These are phyloP conservation scores for Myiagra hebetior DNA, from an alignment of 2,113 vertebrate species.

Conservation along the genomic window DNA sequence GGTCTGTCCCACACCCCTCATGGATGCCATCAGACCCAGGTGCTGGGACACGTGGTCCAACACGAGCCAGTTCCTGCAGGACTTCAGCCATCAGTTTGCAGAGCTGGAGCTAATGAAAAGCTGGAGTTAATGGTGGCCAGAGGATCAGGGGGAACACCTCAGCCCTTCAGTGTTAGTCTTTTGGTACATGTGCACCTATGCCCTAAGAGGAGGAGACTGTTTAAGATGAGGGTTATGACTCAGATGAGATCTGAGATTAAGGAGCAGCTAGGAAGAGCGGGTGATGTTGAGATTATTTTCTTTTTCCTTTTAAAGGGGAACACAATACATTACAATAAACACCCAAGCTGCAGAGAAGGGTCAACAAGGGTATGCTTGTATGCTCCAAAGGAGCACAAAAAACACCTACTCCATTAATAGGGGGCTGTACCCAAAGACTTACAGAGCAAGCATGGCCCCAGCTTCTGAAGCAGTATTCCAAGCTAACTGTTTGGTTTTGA, in stretches of 20 bases:
- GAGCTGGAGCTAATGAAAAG: background rate
- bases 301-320: background rate
- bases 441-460: background rate
- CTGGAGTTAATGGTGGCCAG: background rate
- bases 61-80: background rate
- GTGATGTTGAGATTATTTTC: background rate
- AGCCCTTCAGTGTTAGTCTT: background rate
- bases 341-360: background rate
- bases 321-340: background rate
- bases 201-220: background rate
- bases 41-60: fast-evolving
- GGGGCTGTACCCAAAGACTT: background rate
- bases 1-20: background rate
- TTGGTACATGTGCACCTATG: too few species aligned
- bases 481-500: background rate
- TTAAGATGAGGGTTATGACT: background rate
- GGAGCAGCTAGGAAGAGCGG: background rate
- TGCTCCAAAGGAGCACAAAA: background rate
- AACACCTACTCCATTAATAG: background rate
- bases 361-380: background rate
- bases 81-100: background rate
- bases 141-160: background rate
- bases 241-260: background rate
- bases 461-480: background rate
- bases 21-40: fast-evolving